phyloP scores from a whole-genome alignment of 2,888 invertebrate species.

The Prenolepis imparis region DNA sequence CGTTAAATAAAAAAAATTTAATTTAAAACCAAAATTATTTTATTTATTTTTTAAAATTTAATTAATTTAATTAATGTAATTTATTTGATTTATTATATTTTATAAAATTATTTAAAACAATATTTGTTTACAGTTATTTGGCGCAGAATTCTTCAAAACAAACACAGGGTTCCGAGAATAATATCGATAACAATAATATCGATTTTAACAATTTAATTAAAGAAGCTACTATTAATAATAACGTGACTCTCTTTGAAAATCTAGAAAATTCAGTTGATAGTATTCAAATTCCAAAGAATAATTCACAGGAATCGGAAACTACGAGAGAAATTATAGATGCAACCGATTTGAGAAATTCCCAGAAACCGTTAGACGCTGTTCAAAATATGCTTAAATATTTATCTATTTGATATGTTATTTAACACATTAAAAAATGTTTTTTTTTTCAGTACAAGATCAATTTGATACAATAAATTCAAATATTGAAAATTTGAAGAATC shows the following conservation, averaged over 20 bases:
- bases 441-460: slow-evolving; percentile 1
- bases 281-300: too few species aligned
- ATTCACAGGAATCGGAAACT: too few species aligned
- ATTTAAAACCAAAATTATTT: too few species aligned
- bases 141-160: background rate
- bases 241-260: background rate
- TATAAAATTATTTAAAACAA: slow-evolving; percentile 6
- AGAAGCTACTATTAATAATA: background rate
- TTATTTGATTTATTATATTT: too few species aligned
- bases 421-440: background rate
- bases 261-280: slow-evolving; percentile 1
- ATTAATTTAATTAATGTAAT: too few species aligned
- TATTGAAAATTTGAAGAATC: background rate
- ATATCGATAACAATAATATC: too few species aligned
- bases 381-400: slow-evolving; percentile 16
- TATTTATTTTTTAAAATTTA: too few species aligned
- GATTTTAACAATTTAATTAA: slow-evolving; percentile 19
- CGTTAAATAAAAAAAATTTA: too few species aligned
- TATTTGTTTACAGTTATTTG: slow-evolving; percentile 30
- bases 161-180: too few species aligned
- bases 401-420: slow-evolving; percentile 2
- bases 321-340: too few species aligned
- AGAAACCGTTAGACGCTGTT: background rate
- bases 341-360: too few species aligned
- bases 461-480: slow-evolving; percentile 22